phyloP scores from a whole-genome alignment of 2,113 vertebrate species.

The Lanius ludovicianus region DNA sequence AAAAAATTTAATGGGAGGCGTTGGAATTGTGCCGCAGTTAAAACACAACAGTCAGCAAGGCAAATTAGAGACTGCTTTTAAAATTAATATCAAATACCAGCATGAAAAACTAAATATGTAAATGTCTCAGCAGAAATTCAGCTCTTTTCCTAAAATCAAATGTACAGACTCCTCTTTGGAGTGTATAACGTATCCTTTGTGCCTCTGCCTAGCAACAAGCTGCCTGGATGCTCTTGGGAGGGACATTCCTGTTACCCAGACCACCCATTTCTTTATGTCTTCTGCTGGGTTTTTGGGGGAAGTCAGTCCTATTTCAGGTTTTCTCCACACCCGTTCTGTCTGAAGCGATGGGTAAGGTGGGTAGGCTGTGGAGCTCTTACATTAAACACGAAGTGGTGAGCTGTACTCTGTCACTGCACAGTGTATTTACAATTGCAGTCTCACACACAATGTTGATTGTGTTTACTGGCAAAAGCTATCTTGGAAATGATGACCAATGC shows the following conservation, averaged over 20 bases:
- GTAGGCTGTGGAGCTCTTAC: background rate
- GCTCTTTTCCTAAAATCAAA: slow-evolving; percentile 3
- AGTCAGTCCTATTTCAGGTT: background rate
- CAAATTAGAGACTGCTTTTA: background rate
- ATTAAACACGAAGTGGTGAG: background rate
- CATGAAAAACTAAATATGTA: background rate
- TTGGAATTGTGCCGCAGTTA: background rate
- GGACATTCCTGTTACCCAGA: background rate
- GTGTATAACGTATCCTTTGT: background rate
- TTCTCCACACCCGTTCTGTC: background rate
- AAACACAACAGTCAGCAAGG: background rate
- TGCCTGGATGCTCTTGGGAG: background rate
- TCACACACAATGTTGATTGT: background rate
- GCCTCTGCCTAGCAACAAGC: slow-evolving; percentile 58
- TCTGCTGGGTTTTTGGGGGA: background rate
- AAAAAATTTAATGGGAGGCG: background rate
- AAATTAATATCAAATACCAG: background rate
- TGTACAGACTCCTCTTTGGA: background rate
- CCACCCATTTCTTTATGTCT: background rate
- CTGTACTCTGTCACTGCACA: background rate
- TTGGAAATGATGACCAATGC: background rate
- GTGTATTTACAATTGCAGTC: background rate
- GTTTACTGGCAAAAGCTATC: background rate
- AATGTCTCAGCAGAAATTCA: background rate
- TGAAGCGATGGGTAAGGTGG: background rate